Percentiles rank a stretch among this genome's conserved stretches.
Evolutionary conservation across 2,113 vertebrate genomes (phyloP).

Genomic region (Halcyon senegalensis): DNA sequence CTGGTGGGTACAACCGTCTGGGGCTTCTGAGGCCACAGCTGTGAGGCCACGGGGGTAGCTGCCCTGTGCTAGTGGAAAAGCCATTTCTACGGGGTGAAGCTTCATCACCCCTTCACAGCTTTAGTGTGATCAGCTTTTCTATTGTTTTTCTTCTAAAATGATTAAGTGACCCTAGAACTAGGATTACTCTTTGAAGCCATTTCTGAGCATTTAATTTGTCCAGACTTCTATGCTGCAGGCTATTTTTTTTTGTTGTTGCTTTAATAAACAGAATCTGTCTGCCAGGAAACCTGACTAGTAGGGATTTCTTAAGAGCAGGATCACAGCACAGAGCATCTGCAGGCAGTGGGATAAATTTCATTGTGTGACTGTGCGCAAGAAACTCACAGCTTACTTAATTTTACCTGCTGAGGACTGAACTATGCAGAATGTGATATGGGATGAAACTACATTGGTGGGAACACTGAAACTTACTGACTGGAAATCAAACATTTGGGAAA

Average conservation of each 20-base stretch:
- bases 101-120: background rate
- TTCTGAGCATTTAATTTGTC: background rate
- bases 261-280: background rate
- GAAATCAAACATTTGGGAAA: background rate
- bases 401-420: background rate
- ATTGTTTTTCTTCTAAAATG: background rate
- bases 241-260: background rate
- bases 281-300: background rate
- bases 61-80: accelerated
- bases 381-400: background rate
- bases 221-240: background rate
- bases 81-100: background rate
- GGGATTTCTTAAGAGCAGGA: background rate
- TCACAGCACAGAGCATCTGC: background rate
- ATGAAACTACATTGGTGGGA: background rate
- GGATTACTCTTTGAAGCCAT: background rate
- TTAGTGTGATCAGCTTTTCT: background rate
- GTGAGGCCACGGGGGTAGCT: background rate
- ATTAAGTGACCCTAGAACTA: background rate
- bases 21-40: background rate
- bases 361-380: background rate
- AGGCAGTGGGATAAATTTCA: background rate
- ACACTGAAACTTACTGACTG: background rate
- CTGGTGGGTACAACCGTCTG: background rate
- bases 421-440: background rate